A percentile compares a stretch with the other conserved stretches of the same genome.
phyloP scores from a whole-genome alignment of 2,888 invertebrate species.

The Eilema depressum region DNA sequence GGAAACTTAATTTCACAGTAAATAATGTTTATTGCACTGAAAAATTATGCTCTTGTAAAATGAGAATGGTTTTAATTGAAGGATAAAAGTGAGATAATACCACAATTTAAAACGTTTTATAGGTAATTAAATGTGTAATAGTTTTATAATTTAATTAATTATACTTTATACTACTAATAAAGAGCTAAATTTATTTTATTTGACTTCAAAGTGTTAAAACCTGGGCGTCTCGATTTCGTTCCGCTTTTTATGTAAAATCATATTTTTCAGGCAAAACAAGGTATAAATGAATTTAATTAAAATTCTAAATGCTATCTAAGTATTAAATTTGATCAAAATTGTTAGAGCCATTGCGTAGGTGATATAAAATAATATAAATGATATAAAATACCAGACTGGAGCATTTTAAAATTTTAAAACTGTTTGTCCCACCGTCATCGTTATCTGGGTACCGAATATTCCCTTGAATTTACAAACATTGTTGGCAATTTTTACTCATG shows the following conservation, averaged over 20 bases:
- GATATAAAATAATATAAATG: too few relatives aligned
- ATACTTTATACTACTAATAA: conserved; percentile 1
- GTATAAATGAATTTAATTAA: not conserved
- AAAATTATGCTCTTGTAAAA: conserved; percentile 1
- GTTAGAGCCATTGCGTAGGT: not conserved
- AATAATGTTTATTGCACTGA: conserved; percentile 4
- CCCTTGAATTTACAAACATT: too few relatives aligned
- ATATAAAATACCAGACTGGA: too few relatives aligned
- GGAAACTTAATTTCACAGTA: conserved; percentile 2
- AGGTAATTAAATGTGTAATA: conserved; percentile 8
- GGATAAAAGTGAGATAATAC: not conserved
- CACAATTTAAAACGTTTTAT: conserved; percentile 2
- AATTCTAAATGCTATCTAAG: not conserved
- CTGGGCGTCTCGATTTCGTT: not conserved
- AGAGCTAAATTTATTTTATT: conserved; percentile 4
- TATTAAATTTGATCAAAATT: not conserved
- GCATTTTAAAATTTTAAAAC: too few relatives aligned
- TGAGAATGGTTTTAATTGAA: conserved; percentile 2
- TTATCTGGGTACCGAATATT: too few relatives aligned
- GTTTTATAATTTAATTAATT: not conserved
- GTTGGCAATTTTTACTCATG: too few relatives aligned
- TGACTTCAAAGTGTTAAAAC: not conserved
- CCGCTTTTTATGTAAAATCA: not conserved
- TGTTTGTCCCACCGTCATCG: too few relatives aligned
- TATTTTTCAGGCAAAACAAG: not conserved